Evolutionary conservation across 23 tunicate genomes (phyloP), one percentile per base, ranked within the genome.

Genomic region (Botrylloides violaceus): DNA sequence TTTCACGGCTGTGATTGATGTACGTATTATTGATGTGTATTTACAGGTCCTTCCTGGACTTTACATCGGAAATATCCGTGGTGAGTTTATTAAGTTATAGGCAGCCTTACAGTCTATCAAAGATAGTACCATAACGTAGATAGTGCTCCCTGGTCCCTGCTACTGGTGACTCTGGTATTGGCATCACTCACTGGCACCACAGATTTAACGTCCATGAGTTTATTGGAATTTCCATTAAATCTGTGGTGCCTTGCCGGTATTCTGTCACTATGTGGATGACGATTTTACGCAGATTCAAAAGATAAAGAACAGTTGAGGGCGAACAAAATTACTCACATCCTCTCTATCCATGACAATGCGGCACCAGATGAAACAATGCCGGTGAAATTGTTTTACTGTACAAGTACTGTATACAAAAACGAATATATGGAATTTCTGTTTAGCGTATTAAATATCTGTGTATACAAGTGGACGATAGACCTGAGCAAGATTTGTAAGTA

Each of bases 311-410:
- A 79, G 50, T 32, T 86, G 24, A 39, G 21, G 3, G 72, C 74
- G 58, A 86, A 86, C 53, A 32, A 75, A 35, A 86, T 86, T 35
- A 86, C 94, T 48, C 94, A 86, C 58, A 75, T 86, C 22, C 64
- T 86, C 53, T 86, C 94, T 34, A 86, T 86, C 4, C 81, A 86
- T 75, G 94, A 86, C 57, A 80, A 86, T 62, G 94, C 84, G n/a
- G 36, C 29, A 56, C 84, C 85, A 19, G 58, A 73, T 24, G 37
- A 79, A 22, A 47, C 39, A 59, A 85, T n/a, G n/a, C n/a, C n/a
- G n/a, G n/a, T n/a, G n/a, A n/a, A n/a, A n/a, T n/a, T n/a, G n/a
- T n/a, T n/a, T n/a, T n/a, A n/a, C n/a, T n/a, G n/a, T n/a, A n/a
- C n/a, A n/a, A n/a, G n/a, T n/a, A n/a, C n/a, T n/a, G n/a, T n/a